Base-by-base conservation (phyloP, 2,113 vertebrate genomes). In the Edolisoma coerulescens region DNA sequence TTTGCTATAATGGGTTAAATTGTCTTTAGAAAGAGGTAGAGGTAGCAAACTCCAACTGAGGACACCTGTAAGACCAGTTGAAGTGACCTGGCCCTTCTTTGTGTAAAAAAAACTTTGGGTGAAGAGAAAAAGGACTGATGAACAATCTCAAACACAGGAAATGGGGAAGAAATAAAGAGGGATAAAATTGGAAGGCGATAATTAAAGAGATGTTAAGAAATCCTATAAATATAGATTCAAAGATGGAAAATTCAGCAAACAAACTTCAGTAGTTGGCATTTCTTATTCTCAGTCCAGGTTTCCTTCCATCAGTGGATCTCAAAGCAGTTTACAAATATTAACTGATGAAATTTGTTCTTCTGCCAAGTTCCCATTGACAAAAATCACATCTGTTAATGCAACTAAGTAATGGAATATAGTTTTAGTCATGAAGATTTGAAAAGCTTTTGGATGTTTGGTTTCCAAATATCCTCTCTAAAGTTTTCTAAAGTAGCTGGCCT, bases 241-340 rank as follows among this genome's bases (percentile, higher is more conserved):
- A 81, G 71, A 93, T 37, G 79, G 79, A 81, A 96, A 95, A 93
- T 90, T 90, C 92, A 95, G 90, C 73, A 81, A 94, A 90, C 59
- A 88, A 94, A 90, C 75, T 84, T 83, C 60, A 86, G 56, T 92
- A 92, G 69, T 9, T 95, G 77, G 44, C 64, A 45, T 94, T 89
- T 94, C 95, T 89, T 73, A 90, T 90, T 88, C 85, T 95, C 79
- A 86, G 88, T 52, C 85, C 87, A 92, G 88, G 79, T 94, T 96
- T 92, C 89, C 69, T 96, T 93, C 95, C 89, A 85, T 94, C 93
- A 93, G 73, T 81, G 60, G 88, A 78, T 92, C 87, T 92, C 92
- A 94, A 89, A 84, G 93, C 49, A 94, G 83, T 93, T 97, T 96
- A 95, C 95, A 97, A 96, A 96, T 90, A 93, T 87, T 90, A 93